Evolutionary conservation across 2,113 vertebrate species (phyloP), one percentile per base, ranked within the genome.

Genomic region (rat (Rattus norvegicus)): DNA sequence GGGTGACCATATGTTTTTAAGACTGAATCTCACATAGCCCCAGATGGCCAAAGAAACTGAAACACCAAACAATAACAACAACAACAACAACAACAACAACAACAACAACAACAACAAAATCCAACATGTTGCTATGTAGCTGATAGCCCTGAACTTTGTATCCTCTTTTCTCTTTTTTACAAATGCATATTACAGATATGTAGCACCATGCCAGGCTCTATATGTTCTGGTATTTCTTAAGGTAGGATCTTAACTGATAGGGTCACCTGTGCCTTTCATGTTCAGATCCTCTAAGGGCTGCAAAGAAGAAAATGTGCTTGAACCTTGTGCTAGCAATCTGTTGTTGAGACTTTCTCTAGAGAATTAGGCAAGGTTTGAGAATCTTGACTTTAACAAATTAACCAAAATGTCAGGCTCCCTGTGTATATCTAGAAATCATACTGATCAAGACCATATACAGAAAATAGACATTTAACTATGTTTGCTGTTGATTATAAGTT

Each of bases 401-500:
- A 7, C 26, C 61, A 72, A 89, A 85, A 72, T 94, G 16, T 30
- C 22, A 94, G 28, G 11, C 16, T 90, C 56, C 63, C 65, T 87
- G 10, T 88, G 1, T 94, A 17, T 90, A 33, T 93, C 95, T 84
- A 56, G 92, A 96, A 93, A 90, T 93, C 30, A 90, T 80, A 81
- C 39, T 77, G 81, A 87, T 61, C 63, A 73, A 95, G 54, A 12
- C 16, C 30, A 93, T 6, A 1, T 89, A 5, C 20, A 94, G 49
- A 75, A 20, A 95, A 65, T 90, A 59, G 8, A n/a, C 77, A n/a
- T 65, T 92, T 80, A 81, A 81, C 26, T 90, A 77, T 49, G 30
- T 83, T 91, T 92, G n/a, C 3, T 84, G 20, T 61, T 92, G 54
- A 61, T 86, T 92, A 52, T 65, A 72, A 76, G n/a, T 87, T 26